Evolutionary conservation across 2,888 invertebrate genomes (phyloP).

Genomic region (Strigamia crassipes): DNA sequence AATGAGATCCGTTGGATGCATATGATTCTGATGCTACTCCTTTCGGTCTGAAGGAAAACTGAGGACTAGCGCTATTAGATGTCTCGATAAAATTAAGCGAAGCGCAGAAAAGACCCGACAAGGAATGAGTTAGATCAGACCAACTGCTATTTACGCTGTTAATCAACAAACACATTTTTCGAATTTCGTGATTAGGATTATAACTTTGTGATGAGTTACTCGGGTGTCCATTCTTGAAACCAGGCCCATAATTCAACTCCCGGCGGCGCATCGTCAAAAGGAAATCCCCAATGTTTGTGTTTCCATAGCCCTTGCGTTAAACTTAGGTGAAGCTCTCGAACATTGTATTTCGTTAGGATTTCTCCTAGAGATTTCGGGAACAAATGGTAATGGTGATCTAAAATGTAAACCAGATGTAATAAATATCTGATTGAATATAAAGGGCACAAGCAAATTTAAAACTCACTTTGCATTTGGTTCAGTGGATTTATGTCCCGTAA

Average conservation of each 20-base stretch:
- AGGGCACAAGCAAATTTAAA: not conserved
- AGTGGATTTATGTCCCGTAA: conserved; percentile 68
- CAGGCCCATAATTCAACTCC: conserved; percentile 94
- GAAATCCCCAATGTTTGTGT: conserved; percentile 92
- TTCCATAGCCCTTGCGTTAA: conserved; percentile 94
- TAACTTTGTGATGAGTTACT: not conserved
- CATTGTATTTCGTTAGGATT: conserved; percentile 78
- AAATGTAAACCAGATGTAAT: conserved; percentile 54
- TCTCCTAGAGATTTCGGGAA: conserved; percentile 89
- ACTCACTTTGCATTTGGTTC: conserved; percentile 2
- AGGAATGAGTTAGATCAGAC: conserved; percentile 83
- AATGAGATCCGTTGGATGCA: conserved; percentile 55
- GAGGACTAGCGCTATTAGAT: conserved; percentile 81
- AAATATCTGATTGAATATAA: not conserved
- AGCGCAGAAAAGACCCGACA: conserved; percentile 94
- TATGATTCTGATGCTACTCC: conserved; percentile 67
- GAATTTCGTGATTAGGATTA: not conserved
- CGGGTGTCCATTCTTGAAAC: conserved; percentile 65
- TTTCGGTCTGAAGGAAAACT: conserved; percentile 78
- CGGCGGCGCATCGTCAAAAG: conserved; percentile 83
- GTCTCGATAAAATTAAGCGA: conserved; percentile 91
- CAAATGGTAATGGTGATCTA: conserved; percentile 81
- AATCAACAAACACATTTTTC: not conserved
- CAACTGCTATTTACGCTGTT: conserved; percentile 80
- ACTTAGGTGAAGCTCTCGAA: conserved; percentile 88